Percentiles rank a stretch among this genome's conserved stretches.
These are phyloP conservation scores for Aldabrachelys gigantea DNA, from an alignment of 2,113 vertebrate species.

Conservation along the genomic window DNA sequence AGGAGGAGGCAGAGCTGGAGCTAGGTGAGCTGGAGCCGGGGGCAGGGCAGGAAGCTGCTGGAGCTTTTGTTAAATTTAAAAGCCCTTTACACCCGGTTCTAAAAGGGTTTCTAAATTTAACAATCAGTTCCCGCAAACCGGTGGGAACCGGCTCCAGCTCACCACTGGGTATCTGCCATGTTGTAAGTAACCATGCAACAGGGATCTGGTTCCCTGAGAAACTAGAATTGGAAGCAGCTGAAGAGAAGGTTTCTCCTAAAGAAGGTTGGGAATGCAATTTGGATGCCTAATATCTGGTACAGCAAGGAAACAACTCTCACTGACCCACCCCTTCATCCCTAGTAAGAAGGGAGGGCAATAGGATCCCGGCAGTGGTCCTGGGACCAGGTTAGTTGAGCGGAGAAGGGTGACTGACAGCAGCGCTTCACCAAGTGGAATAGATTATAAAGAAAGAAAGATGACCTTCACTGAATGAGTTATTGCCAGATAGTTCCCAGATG, in stretches of 20 bases:
- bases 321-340: background rate
- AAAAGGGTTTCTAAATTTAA: no score
- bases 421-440: background rate
- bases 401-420: background rate
- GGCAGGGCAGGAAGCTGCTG: no score
- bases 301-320: background rate
- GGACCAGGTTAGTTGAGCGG: background rate
- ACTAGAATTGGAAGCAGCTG: background rate
- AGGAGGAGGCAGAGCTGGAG: no score
- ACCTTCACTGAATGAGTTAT: background rate
- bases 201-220: background rate
- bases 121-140: no score
- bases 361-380: background rate
- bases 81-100: no score
- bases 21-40: no score
- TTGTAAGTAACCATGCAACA: background rate
- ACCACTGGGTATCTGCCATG: background rate
- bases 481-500: background rate
- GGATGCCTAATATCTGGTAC: background rate
- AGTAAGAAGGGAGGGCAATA: background rate
- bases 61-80: no score
- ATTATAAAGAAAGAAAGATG: rapidly evolving
- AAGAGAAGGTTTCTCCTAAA: background rate
- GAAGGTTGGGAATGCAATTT: background rate
- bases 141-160: no score